Evolutionary conservation across 2,888 invertebrate genomes (phyloP).

Genomic region (Bombylius major): DNA sequence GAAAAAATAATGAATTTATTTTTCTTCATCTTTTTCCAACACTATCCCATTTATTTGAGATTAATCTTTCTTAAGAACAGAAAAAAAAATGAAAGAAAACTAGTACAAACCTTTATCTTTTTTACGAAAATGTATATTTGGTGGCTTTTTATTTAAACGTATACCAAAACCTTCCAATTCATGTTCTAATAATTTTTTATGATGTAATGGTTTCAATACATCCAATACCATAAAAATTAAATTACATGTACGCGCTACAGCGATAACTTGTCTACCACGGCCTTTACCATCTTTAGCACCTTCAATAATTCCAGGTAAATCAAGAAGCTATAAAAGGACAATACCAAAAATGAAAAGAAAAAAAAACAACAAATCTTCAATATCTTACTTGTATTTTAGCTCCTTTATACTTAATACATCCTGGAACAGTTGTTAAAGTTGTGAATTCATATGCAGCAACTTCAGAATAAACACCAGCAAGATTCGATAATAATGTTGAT

Average conservation of each 20-base stretch:
- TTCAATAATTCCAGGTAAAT: constrained; percentile 99
- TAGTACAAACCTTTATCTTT: constrained; percentile 82
- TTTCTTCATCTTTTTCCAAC: background rate
- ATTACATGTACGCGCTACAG: constrained; percentile 96
- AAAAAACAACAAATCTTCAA: background rate
- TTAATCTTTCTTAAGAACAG: background rate
- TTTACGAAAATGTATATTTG: constrained; percentile 88
- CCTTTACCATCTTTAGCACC: constrained; percentile 99
- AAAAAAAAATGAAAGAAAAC: no score
- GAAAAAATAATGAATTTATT: background rate
- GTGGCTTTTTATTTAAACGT: constrained; percentile 89
- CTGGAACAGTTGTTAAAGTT: constrained; percentile 97
- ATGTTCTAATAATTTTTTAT: constrained; percentile 91
- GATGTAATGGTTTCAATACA: constrained; percentile 91
- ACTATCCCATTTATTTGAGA: background rate
- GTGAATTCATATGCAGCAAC: constrained; percentile 99
- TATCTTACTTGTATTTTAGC: constrained; percentile 84
- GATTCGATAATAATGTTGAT: constrained; percentile 88
- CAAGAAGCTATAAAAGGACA: constrained; percentile 57
- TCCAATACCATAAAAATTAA: constrained; percentile 96
- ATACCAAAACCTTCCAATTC: constrained; percentile 99
- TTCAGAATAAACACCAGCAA: constrained; percentile 99
- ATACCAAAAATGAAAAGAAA: background rate
- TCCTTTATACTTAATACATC: constrained; percentile 97
- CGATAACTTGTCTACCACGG: constrained; percentile 96